These are phyloP conservation scores for Emydura subglobosa DNA, from an alignment of 2,113 vertebrate genomes.

Conservation along the genomic window DNA sequence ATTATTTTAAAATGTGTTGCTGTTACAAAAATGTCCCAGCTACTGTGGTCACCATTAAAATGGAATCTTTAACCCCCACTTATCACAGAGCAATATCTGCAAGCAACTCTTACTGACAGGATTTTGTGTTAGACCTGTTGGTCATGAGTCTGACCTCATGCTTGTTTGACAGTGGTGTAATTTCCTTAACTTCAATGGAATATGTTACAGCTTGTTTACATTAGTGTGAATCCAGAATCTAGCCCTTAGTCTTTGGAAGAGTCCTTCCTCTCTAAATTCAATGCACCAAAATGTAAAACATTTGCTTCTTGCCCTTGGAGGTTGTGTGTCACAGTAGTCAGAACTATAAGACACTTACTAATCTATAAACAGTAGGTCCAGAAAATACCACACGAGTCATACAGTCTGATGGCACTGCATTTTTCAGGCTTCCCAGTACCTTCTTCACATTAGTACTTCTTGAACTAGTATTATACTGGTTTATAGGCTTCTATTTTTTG, in stretches of 20 bases:
- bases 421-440: background rate
- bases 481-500: background rate
- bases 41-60: background rate
- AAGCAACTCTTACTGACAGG: background rate
- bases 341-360: no score
- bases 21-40: background rate
- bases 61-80: background rate
- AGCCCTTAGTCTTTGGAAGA: background rate
- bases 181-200: no score
- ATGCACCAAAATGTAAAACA: background rate
- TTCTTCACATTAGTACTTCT: background rate
- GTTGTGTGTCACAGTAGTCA: background rate
- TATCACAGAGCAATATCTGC: background rate
- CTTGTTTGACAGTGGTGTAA: no score
- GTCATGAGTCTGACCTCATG: no score
- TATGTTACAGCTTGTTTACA: background rate
- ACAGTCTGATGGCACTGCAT: no score
- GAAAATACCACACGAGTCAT: no score
- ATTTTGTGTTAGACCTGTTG: no score
- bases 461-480: background rate
- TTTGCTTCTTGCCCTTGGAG: background rate
- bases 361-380: no score
- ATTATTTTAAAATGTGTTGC: background rate
- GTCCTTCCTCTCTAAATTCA: background rate
- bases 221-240: background rate